These are phyloP conservation scores for Automeris io DNA, from an alignment of 2,888 invertebrate genomes.

Conservation along the genomic window DNA sequence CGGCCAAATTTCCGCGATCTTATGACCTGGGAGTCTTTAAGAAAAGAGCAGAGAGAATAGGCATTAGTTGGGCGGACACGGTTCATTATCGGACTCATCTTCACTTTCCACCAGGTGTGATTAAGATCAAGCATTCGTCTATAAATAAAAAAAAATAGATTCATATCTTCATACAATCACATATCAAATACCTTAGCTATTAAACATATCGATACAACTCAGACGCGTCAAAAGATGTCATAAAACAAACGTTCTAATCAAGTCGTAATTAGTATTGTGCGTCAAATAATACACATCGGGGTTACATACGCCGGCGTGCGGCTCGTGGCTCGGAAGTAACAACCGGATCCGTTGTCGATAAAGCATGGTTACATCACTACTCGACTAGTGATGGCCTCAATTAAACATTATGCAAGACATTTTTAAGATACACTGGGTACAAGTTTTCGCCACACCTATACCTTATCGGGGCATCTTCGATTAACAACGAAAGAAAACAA, in stretches of 20 bases:
- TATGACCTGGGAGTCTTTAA: no score
- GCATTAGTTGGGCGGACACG: no score
- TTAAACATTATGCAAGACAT: conserved; percentile 8
- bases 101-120: no score
- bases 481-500: no score
- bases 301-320: neutral
- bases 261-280: neutral
- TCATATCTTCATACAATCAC: no score
- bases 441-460: neutral
- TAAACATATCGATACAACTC: no score
- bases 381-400: conserved; percentile 3
- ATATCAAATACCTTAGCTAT: no score
- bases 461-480: neutral
- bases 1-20: no score
- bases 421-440: conserved; percentile 5
- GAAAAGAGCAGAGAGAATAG: no score
- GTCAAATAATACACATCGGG: neutral
- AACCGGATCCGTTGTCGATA: conserved; percentile 8
- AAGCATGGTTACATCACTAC: conserved; percentile 8
- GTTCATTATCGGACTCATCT: no score
- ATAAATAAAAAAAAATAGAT: no score
- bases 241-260: conserved; percentile 1
- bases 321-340: conserved; percentile 6
- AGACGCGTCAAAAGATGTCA: neutral
- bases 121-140: no score